Evolutionary conservation across 2,113 vertebrate genomes (phyloP).

Genomic region (Cyrtonyx montezumae): DNA sequence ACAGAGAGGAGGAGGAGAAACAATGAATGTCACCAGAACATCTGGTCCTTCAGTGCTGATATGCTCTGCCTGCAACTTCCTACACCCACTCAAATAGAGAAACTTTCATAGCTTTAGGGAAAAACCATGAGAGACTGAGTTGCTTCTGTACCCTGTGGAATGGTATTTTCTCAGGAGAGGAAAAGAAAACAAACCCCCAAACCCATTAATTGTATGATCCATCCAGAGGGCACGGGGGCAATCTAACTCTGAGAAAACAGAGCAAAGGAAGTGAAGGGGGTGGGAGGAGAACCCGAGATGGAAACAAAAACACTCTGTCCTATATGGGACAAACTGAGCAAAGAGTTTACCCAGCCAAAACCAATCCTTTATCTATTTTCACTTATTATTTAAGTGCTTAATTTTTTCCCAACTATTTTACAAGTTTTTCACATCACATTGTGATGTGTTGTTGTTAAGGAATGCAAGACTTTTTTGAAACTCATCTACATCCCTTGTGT

Average conservation of each 20-base stretch:
- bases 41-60: constrained; percentile 53
- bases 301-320: constrained; percentile 49
- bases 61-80: constrained; percentile 60
- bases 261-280: constrained; percentile 9
- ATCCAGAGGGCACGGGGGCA: not conserved
- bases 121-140: constrained; percentile 23
- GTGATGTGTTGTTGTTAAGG: not conserved
- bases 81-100: constrained; percentile 58
- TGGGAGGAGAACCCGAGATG: constrained; percentile 28
- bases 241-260: constrained; percentile 12
- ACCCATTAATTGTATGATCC: constrained; percentile 7
- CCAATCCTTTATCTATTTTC: not conserved
- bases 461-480: not conserved
- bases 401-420: not conserved
- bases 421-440: not conserved
- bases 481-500: not conserved
- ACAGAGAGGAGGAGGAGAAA: constrained; percentile 29
- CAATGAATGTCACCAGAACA: constrained; percentile 53
- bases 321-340: not conserved
- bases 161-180: constrained; percentile 35
- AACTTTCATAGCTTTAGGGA: constrained; percentile 42
- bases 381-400: not conserved
- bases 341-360: not conserved
- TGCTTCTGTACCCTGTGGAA: constrained; percentile 22
- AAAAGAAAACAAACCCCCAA: constrained; percentile 27